Base-by-base conservation (phyloP, 1,140 invertebrate species). In the Aphelenchoides besseyi region DNA sequence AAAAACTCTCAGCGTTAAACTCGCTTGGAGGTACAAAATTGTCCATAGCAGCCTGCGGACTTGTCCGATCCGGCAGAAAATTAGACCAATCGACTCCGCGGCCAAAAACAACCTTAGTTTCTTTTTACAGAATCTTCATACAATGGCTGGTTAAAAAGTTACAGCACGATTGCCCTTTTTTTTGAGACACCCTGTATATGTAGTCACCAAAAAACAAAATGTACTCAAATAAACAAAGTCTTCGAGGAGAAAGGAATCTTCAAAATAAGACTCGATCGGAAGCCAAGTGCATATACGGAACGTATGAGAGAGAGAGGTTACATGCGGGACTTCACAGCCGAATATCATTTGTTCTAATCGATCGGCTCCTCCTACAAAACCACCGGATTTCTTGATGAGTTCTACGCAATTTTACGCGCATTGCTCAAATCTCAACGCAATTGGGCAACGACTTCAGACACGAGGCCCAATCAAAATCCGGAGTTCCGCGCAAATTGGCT, bases 401-500 rank as follows among this genome's bases (percentile, higher is more conserved):
- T 48, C 23, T 48, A 23, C 23, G 41, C 41, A 48, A 12, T 48
- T 48, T 23, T 12, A 12, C 41, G 41, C 41, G 41, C 41, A 48
- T 48, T 48, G 23, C 41, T 12, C 41, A 48, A 12, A 48, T 16
- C 41, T 16, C 41, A 23, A 23, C 41, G 23, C 41, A 48, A 48
- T 48, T 48, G 41, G 41, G 23, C 12, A 23, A 48, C 23, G 41
- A 48, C 41, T 48, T 23, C 41, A 23, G 12, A 23, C 41, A n/a
- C n/a, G n/a, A n/a, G n/a, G 41, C 23, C 41, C 41, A 48, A 48
- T 48, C 41, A 48, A 48, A 48, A 48, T n/a, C n/a, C 41, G 41
- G 41, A 48, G 23, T 12, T 16, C 41, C 12, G 41, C 12, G 41
- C 41, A 23, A 23, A 48, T 48, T 23, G 12, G 41, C 12, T 23